These are phyloP conservation scores for Nanorana parkeri DNA, from an alignment of 2,113 vertebrate species.

Conservation along the genomic window DNA sequence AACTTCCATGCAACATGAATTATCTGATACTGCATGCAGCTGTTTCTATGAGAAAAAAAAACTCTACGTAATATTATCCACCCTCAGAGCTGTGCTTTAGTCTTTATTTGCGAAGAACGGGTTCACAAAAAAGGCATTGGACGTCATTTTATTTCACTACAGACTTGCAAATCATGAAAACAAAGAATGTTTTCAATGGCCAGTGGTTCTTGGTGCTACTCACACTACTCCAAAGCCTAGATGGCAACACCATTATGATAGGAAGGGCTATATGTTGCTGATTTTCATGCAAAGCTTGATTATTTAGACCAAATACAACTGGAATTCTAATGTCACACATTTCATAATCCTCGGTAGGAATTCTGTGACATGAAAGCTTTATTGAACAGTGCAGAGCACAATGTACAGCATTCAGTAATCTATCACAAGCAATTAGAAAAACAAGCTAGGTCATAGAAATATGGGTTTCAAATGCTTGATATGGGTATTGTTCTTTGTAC, in stretches of 20 bases:
- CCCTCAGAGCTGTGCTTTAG: constrained; percentile 17
- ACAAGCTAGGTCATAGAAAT: no score
- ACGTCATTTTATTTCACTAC: constrained; percentile 28
- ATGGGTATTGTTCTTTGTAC: no score
- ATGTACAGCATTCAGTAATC: no score
- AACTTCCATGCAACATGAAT: constrained; percentile 4
- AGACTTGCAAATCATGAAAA: constrained; percentile 40
- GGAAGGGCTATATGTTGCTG: no score
- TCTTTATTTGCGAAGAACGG: constrained; percentile 1
- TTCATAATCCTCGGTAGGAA: no score
- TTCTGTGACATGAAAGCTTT: no score
- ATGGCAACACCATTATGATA: not conserved
- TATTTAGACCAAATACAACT: no score
- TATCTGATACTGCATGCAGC: constrained; percentile 13
- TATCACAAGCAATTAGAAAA: no score
- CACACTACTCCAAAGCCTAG: not conserved
- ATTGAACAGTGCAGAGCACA: no score
- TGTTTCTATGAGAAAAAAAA: constrained; percentile 25
- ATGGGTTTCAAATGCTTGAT: no score
- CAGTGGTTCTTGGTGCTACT: not conserved
- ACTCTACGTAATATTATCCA: constrained; percentile 15
- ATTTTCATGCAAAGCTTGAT: no score
- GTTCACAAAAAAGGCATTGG: not conserved
- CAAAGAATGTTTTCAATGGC: constrained; percentile 41
- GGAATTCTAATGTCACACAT: no score